Evolutionary conservation across 2,113 vertebrate species (phyloP).

Genomic region (Tympanuchus pallidicinctus): DNA sequence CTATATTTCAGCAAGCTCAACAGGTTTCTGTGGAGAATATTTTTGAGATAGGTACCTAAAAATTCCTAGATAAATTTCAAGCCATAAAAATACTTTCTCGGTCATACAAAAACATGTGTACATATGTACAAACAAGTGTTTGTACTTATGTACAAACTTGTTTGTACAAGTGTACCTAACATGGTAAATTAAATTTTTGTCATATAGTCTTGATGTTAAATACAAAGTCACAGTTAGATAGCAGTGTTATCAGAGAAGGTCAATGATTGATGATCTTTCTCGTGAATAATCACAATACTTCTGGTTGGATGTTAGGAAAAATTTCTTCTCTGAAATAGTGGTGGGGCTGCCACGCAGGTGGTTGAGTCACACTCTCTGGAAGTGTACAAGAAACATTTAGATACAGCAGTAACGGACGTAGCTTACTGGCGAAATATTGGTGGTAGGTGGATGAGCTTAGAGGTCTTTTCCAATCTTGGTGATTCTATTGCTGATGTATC

Average conservation of each 20-base stretch:
- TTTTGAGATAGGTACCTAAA: neutral
- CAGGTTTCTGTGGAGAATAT: neutral
- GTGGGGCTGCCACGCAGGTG: no score
- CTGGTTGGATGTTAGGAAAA: no score
- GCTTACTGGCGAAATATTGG: no score
- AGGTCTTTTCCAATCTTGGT: no score
- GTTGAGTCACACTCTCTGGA: no score
- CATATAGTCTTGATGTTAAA: rapidly evolving
- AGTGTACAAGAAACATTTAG: no score
- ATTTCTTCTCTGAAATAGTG: no score
- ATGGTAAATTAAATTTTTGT: neutral
- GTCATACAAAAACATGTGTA: neutral
- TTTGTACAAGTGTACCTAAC: neutral
- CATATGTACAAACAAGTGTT: no score
- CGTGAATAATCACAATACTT: neutral
- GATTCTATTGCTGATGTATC: neutral
- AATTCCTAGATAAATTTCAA: neutral
- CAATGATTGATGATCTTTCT: neutral
- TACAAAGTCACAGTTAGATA: neutral
- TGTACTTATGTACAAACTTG: no score
- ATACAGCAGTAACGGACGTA: no score
- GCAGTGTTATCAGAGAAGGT: neutral
- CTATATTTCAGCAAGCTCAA: neutral
- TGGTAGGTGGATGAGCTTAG: no score
- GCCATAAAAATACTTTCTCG: neutral